Percentiles rank a stretch among this genome's conserved stretches.
Evolutionary conservation across 2,797 vertebrate species (phyloP).

Genomic region (Botia almorhae): DNA sequence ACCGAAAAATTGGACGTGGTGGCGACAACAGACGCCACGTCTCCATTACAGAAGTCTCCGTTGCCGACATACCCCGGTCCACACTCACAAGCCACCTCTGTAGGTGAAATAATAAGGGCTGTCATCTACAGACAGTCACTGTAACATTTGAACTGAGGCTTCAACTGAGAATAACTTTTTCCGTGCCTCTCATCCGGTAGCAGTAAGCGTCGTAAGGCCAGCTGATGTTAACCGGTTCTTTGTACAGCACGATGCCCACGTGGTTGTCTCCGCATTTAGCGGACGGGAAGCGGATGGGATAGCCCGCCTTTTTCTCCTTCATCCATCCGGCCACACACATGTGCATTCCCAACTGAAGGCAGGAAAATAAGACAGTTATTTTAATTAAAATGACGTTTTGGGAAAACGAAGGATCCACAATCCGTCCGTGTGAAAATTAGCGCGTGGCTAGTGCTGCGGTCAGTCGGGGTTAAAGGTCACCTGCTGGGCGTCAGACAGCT

Average conservation of each 20-base stretch:
- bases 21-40: conserved; percentile 84
- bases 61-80: conserved; percentile 82
- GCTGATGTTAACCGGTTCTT: conserved; percentile 76
- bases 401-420: too few relatives aligned
- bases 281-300: conserved; percentile 85
- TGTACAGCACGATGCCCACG: conserved; percentile 87
- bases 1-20: conserved; percentile 82
- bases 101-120: conserved; percentile 23
- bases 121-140: background rate
- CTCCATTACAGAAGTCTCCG: conserved; percentile 87
- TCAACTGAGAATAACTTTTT: background rate
- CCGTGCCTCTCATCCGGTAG: conserved; percentile 84
- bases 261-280: conserved; percentile 82
- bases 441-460: too few relatives aligned
- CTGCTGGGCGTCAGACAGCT: conserved; percentile 92
- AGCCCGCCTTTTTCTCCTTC: conserved; percentile 83
- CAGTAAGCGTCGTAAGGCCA: conserved; percentile 91
- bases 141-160: background rate
- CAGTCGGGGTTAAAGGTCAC: conserved; percentile 69
- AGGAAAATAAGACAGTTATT: background rate
- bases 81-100: conserved; percentile 88
- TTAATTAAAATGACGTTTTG: too few relatives aligned
- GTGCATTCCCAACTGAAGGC: conserved; percentile 88
- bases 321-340: conserved; percentile 92
- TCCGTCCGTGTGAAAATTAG: too few relatives aligned